These are phyloP conservation scores for Epizoanthus illoricatus DNA, from an alignment of 92 coral and sea anemone genomes.

Conservation along the genomic window DNA sequence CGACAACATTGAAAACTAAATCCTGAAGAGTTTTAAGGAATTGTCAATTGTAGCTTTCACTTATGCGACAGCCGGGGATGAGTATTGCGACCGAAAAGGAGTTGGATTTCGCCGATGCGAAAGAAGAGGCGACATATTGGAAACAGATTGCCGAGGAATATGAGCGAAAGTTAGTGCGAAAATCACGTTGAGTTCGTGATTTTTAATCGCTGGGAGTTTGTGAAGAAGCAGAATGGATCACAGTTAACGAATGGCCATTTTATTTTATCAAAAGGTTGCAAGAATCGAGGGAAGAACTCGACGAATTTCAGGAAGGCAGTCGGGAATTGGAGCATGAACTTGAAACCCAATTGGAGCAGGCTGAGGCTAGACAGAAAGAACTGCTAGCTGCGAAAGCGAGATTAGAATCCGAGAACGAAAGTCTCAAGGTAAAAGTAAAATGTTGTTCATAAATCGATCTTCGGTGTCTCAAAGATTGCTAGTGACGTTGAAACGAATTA, in stretches of 20 bases:
- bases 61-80: constrained; percentile 99
- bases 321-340: constrained; percentile 98
- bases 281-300: constrained; percentile 99
- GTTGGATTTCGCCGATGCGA: constrained; percentile 98
- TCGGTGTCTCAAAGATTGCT: constrained; percentile 42
- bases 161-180: constrained; percentile 85
- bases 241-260: constrained; percentile 41
- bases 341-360: constrained; percentile 98
- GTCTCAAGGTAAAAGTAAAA: constrained; percentile 78
- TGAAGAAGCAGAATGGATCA: not conserved
- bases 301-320: constrained; percentile 99
- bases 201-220: not conserved
- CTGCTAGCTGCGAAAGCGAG: constrained; percentile 89
- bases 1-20: constrained; percentile 39
- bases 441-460: constrained; percentile 10
- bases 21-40: constrained; percentile 42
- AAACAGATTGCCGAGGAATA: constrained; percentile 94
- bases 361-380: constrained; percentile 98
- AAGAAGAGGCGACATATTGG: constrained; percentile 99
- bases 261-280: constrained; percentile 77
- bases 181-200: constrained; percentile 6
- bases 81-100: constrained; percentile 93
- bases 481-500: constrained; percentile 64
- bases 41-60: constrained; percentile 60
- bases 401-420: constrained; percentile 94